Percentiles rank a stretch among this genome's conserved stretches.
phyloP scores from a whole-genome alignment of 2,888 invertebrate species.

The Torymus auratus region DNA sequence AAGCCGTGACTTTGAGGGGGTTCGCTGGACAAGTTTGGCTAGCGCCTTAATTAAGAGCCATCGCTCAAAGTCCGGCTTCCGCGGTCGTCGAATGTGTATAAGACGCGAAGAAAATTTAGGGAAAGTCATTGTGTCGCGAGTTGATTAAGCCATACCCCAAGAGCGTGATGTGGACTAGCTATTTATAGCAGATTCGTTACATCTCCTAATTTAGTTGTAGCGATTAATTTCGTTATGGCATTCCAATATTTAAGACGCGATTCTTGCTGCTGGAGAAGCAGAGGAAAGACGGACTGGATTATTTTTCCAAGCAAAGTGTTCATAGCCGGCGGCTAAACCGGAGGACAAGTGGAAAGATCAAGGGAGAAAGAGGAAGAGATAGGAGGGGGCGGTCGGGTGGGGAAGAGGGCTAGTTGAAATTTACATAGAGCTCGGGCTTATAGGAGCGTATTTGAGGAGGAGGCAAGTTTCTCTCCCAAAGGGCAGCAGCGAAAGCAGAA shows the following conservation, averaged over 20 bases:
- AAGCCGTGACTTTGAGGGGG: neutral
- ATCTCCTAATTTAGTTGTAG: too few species aligned
- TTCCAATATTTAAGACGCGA: too few species aligned
- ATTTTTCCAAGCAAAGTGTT: neutral
- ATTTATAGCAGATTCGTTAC: too few species aligned
- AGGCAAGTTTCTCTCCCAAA: slow-evolving; percentile 55
- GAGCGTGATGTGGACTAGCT: too few species aligned
- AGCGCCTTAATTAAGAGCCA: slow-evolving; percentile 32
- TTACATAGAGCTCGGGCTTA: slow-evolving; percentile 53
- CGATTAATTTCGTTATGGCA: too few species aligned
- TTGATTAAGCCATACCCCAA: too few species aligned
- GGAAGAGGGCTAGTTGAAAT: slow-evolving; percentile 25
- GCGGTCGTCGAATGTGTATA: neutral
- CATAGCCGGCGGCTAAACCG: slow-evolving; percentile 15
- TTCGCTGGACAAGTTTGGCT: slow-evolving; percentile 13
- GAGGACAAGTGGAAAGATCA: slow-evolving; percentile 47
- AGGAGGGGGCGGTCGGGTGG: neutral
- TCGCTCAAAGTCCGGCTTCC: slow-evolving; percentile 7
- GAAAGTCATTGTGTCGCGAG: too few species aligned
- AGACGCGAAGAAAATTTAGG: too few species aligned
- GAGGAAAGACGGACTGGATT: neutral
- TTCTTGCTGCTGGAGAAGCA: neutral
- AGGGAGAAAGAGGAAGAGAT: neutral
- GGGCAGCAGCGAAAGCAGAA: slow-evolving; percentile 37
- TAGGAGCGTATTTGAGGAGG: slow-evolving; percentile 50